These are phyloP conservation scores for Monodelphis domestica DNA, from an alignment of 2,797 vertebrate genomes.

Conservation along the genomic window DNA sequence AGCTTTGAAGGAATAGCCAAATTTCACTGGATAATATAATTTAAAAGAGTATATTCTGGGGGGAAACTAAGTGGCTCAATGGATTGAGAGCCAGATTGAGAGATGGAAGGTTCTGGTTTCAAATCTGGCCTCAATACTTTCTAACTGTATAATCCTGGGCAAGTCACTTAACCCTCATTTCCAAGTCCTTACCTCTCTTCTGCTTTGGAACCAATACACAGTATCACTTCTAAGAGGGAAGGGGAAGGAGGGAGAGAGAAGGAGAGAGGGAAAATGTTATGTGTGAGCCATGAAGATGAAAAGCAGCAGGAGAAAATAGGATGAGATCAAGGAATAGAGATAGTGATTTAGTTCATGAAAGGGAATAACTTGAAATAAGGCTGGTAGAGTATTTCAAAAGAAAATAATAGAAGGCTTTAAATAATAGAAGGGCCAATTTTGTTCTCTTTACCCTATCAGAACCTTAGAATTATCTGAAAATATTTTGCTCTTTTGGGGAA, in stretches of 20 bases:
- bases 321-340: not conserved
- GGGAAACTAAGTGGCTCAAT: too few species aligned
- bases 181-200: too few species aligned
- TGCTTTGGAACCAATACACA: too few species aligned
- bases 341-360: not conserved
- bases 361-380: not conserved
- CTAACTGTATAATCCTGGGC: too few species aligned
- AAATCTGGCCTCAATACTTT: too few species aligned
- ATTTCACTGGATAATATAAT: not conserved
- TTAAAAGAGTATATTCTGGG: not conserved
- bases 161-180: too few species aligned
- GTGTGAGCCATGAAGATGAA: not conserved
- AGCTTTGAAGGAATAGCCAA: not conserved
- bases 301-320: not conserved
- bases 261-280: too few species aligned
- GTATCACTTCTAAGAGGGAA: too few species aligned
- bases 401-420: not conserved
- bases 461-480: not conserved
- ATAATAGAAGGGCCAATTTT: not conserved
- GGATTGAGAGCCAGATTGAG: too few species aligned
- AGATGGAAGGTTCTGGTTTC: too few species aligned
- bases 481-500: not conserved
- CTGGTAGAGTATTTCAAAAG: not conserved
- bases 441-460: not conserved
- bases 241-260: too few species aligned